Percentiles rank a stretch among this genome's conserved stretches.
Conservation (phyloP, 1,140 invertebrate genomes). For the Apis florea region DNA sequence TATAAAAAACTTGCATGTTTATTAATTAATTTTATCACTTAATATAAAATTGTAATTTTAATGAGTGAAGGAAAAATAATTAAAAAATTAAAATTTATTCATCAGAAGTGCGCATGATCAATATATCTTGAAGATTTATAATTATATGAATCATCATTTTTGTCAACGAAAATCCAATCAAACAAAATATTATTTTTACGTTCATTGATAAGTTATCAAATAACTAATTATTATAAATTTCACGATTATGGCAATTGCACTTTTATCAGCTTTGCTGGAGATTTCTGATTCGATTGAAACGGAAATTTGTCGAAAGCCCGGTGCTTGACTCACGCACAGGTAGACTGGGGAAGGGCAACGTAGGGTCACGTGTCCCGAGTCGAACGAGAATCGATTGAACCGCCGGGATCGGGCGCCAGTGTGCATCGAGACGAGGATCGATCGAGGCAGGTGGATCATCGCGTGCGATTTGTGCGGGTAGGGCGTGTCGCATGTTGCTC, state of each 20-base stretch:
- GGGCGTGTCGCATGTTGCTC: slow-evolving; percentile 51
- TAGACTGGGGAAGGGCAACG: slow-evolving; percentile 25
- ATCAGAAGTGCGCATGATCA: not conserved
- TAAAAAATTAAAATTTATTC: not conserved
- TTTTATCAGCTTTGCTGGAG: no score
- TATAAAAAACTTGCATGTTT: no score
- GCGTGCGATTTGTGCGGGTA: slow-evolving; percentile 25
- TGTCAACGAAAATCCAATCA: not conserved
- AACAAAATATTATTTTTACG: not conserved
- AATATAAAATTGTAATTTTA: no score
- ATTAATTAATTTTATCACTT: no score
- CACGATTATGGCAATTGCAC: no score
- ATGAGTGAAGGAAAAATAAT: no score
- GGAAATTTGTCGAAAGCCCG: slow-evolving; percentile 28
- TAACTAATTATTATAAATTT: not conserved
- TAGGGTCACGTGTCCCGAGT: slow-evolving; percentile 40
- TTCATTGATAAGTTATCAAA: not conserved
- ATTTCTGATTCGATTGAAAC: not conserved
- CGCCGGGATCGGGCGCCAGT: slow-evolving; percentile 42
- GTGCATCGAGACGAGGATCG: slow-evolving; percentile 41
- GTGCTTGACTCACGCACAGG: slow-evolving; percentile 45
- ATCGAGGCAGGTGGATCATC: slow-evolving; percentile 59
- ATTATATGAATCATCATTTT: not conserved
- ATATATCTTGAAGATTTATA: not conserved
- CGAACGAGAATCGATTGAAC: slow-evolving; percentile 50